Conservation (phyloP, 2,113 vertebrate species). For the Puntigrus tetrazona region DNA sequence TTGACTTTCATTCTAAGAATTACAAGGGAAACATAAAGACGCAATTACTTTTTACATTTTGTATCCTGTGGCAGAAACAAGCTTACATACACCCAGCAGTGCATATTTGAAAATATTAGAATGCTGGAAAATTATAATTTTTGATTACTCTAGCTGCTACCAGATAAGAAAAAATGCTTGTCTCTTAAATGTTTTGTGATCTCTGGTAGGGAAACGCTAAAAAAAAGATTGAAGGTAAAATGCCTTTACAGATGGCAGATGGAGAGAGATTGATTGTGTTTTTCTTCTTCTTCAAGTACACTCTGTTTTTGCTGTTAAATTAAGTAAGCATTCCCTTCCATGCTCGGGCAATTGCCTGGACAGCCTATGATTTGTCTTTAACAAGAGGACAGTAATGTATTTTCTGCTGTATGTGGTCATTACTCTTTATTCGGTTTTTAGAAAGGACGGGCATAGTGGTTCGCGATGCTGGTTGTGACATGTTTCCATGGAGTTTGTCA, state of each 20-base stretch:
- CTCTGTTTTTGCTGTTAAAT: not conserved
- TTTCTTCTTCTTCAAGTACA: not conserved
- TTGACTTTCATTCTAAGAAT: not conserved
- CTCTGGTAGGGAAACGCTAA: not conserved
- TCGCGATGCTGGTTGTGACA: not conserved
- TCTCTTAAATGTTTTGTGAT: not conserved
- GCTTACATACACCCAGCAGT: not conserved
- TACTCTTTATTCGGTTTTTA: constrained; percentile 2
- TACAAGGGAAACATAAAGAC: not conserved
- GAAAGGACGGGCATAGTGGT: not conserved
- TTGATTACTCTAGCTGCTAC: not conserved
- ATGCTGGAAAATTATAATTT: not conserved
- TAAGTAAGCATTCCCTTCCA: constrained; percentile 1
- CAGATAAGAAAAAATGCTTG: not conserved
- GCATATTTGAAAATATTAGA: not conserved
- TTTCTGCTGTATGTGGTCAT: not conserved
- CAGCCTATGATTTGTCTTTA: not conserved
- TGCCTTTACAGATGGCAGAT: not conserved
- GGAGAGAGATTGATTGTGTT: constrained; percentile 2
- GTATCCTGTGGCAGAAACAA: not conserved
- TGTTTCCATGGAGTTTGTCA: constrained; percentile 31
- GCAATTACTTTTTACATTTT: not conserved
- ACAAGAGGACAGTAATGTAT: not conserved
- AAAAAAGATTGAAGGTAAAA: not conserved
- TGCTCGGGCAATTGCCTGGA: constrained; percentile 17